Evolutionary conservation across 2,797 vertebrate genomes (phyloP), one percentile per base, ranked within the genome.

Genomic region (Neopelma chrysocephalum): DNA sequence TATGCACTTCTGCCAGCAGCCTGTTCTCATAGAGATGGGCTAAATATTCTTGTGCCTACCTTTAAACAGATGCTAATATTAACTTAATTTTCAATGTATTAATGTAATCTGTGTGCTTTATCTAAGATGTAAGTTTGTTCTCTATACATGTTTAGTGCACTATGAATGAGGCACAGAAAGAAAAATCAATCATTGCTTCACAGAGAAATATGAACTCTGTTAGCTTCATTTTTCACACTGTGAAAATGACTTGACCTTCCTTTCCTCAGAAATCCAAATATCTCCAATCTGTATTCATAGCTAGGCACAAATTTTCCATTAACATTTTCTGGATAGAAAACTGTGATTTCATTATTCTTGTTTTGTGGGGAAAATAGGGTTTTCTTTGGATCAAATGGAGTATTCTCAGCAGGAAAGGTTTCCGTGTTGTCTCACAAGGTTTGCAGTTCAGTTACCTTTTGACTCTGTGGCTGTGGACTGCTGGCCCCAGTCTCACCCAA

Each of bases 241-340:
- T 91, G 95, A 95, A 97, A 96, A 96, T 96, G 84, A 93, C 92
- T 96, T 96, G 96, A 96, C 95, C 96, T 97, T 96, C 94, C 91
- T 91, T 96, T 96, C 92, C 92, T 80, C 90, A 86, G 96, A 96
- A 95, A 96, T 86, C 94, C 90, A 96, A 95, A 92, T 94, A 96
- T 93, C 89, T 89, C 65, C 92, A 87, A 96, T 96, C 87, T 96
- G 92, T 96, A 94, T 96, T 97, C 96, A 89, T 88, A 94, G 89
- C 93, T 90, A 64, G 87, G 83, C 90, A 96, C 85, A 70, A 94
- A 94, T 90, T 94, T 97, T 94, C 95, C 77, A 96, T 97, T 97
- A 95, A 90, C 89, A 91, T 94, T 96, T 95, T 96, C 95, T 93
- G 96, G 95, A 84, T 90, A 90, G 91, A 95, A 92, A 96, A 79